Conservation (phyloP, 2,888 invertebrate genomes). For the Diploptera punctata region DNA sequence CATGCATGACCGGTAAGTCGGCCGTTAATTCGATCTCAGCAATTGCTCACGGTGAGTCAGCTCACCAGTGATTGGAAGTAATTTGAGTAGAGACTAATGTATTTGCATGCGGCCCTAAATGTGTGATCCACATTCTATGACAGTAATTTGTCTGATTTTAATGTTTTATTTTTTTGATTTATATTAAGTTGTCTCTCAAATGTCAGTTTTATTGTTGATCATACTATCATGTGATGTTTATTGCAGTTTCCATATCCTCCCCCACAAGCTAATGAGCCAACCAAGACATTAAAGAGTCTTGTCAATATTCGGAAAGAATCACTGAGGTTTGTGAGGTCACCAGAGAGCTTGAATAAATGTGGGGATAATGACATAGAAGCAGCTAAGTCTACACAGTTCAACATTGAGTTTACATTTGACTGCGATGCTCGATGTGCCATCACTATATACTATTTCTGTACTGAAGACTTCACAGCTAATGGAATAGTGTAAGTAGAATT, state of each 20-base stretch:
- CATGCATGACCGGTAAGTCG: too few species aligned
- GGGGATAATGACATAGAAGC: conserved; percentile 45
- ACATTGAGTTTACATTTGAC: conserved; percentile 97
- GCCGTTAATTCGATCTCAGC: too few species aligned
- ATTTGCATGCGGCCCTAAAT: too few species aligned
- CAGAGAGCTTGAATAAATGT: conserved; percentile 62
- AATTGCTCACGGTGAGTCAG: too few species aligned
- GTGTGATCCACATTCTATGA: too few species aligned
- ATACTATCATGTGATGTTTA: too few species aligned
- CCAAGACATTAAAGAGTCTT: conserved; percentile 93
- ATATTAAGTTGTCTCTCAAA: conserved; percentile 15
- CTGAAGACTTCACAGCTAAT: conserved; percentile 87
- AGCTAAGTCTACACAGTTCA: conserved; percentile 64
- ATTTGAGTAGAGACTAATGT: too few species aligned
- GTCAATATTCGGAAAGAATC: conserved; percentile 98
- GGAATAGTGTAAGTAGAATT: conserved; percentile 85
- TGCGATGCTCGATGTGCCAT: conserved; percentile 94
- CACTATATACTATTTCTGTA: conserved; percentile 94
- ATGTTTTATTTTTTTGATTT: conserved; percentile 17
- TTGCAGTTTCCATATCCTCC: conserved; percentile 94
- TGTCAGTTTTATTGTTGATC: too few species aligned
- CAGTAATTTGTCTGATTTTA: too few species aligned
- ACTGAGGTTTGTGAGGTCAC: conserved; percentile 78
- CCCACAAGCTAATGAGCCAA: conserved; percentile 95
- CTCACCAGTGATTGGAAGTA: too few species aligned